Evolutionary conservation across 2,888 invertebrate species (phyloP), one percentile per base, ranked within the genome.

Genomic region (Deroplatys truncata): DNA sequence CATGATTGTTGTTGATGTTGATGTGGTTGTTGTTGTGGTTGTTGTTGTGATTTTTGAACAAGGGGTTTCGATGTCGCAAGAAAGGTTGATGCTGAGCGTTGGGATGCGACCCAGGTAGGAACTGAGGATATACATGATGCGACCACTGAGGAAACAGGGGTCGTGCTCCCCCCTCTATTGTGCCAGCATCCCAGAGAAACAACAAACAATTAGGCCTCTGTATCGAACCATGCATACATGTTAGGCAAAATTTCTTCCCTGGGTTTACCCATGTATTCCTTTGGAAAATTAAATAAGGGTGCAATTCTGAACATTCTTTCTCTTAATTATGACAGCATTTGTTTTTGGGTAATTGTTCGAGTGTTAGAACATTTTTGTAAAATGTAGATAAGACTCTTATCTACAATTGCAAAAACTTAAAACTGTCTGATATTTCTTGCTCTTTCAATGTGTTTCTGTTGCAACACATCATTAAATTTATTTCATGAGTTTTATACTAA

Each of bases 141-240:
- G 98, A 98, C 98, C 98, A 98, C 95, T 98, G 98, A 92, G 98
- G 98, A 94, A 98, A 98, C 94, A 98, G 95, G 92, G 98, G 98
- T 93, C 97, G 96, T 93, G 96, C 96, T 93, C 96, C 94, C 92
- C 90, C 90, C 89, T 90, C 90, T 91, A 89, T 84, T 94, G 56
- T 94, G 94, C 94, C 94, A 94, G 94, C 94, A 94, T 94, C 56
- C 89, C 82, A 88, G 84, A 88, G 83, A 88, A 90, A 86, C 82
- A 87, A 87, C 87, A 87, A 82, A 87, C 25, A 72, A 72, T 72
- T 72, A 72, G 56, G 56, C 56, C 56, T 72, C 56, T 72, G 56
- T 72, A 20, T 25, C 56, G 2, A 72, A 72, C 56, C 56, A 72
- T 72, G 56, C 56, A 72, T 72, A 72, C 56, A 25, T 72, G 56